Conservation (phyloP, 2,888 invertebrate species). For the Nezara viridula region DNA sequence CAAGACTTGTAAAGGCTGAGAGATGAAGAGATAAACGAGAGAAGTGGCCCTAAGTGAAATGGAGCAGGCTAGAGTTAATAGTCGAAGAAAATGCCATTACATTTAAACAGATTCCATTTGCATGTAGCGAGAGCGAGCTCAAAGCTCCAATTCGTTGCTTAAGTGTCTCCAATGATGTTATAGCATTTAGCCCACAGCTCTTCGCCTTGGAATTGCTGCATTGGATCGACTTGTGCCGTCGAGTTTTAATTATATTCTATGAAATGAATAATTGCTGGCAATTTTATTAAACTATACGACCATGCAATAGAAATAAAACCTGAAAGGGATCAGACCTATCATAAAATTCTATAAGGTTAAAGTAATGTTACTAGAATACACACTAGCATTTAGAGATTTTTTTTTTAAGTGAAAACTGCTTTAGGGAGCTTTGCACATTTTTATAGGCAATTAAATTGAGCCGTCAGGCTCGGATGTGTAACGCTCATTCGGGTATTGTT, state of each 20-base stretch:
- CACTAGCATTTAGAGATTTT: no score
- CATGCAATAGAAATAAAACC: not conserved
- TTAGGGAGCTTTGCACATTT: no score
- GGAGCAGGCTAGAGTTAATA: conserved; percentile 30
- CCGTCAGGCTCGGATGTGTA: no score
- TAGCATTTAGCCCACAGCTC: not conserved
- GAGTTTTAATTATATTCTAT: not conserved
- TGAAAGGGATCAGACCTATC: not conserved
- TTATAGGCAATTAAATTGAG: no score
- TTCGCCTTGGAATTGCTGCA: not conserved
- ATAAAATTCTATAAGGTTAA: no score
- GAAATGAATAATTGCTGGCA: not conserved
- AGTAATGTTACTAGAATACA: no score
- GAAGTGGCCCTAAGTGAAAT: conserved; percentile 47
- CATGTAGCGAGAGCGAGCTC: not conserved
- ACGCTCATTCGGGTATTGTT: no score
- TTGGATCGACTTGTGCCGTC: not conserved
- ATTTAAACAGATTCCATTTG: conserved; percentile 41
- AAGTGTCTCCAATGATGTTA: conserved; percentile 7
- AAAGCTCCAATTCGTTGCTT: conserved; percentile 22
- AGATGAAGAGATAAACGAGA: not conserved
- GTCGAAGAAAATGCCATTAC: conserved; percentile 39
- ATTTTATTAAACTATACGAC: not conserved
- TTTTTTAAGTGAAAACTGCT: no score
- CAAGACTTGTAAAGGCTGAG: not conserved